Conservation (phyloP, 2,113 vertebrate species). For the Gymnarchus niloticus region DNA sequence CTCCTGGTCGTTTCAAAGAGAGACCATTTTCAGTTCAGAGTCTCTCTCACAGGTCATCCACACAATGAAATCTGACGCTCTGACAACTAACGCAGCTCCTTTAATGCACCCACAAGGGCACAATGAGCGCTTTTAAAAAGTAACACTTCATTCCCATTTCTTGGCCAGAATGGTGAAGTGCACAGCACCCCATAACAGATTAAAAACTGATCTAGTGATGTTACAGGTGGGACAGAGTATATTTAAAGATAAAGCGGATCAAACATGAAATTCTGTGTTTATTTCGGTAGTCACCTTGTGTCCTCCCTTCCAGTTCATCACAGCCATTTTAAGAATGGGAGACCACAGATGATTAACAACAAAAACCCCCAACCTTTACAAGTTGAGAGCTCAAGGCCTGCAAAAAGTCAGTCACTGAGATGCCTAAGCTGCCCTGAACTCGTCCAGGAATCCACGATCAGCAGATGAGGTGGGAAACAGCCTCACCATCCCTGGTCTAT, state of each 20-base stretch:
- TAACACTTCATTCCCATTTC: neutral
- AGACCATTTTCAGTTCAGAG: slow-evolving; percentile 88
- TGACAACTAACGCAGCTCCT: neutral
- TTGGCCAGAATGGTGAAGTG: neutral
- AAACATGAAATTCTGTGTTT: neutral
- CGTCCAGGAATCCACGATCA: neutral
- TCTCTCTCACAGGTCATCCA: neutral
- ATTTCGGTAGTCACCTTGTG: neutral
- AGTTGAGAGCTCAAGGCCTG: neutral
- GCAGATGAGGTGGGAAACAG: neutral
- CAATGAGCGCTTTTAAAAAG: neutral
- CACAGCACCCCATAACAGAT: neutral
- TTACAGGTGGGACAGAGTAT: neutral
- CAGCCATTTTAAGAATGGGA: neutral
- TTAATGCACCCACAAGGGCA: neutral
- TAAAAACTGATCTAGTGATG: neutral
- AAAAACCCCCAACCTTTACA: neutral
- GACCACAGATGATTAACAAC: neutral
- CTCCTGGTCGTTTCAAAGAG: slow-evolving; percentile 99
- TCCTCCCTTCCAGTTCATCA: neutral
- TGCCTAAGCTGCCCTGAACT: neutral
- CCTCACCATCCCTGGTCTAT: neutral
- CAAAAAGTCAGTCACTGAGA: neutral
- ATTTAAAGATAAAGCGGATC: neutral
- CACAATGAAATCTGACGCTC: neutral